phyloP scores from a whole-genome alignment of 2,888 invertebrate species.

The Cantharis rufa region DNA sequence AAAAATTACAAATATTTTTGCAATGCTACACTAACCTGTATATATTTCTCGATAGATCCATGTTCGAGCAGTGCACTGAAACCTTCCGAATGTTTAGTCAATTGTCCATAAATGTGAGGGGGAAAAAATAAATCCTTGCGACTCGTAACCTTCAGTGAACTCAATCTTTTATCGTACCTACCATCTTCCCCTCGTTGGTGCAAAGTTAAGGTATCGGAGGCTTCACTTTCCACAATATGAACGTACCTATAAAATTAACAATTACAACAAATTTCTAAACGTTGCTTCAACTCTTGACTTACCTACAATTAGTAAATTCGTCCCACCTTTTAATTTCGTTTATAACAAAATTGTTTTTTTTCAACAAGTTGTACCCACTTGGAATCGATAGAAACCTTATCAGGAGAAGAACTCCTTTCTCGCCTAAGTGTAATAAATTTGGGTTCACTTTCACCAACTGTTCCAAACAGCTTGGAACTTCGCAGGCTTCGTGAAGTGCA shows the following conservation, averaged over 20 bases:
- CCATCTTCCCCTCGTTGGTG: conserved; percentile 82
- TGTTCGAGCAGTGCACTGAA: conserved; percentile 61
- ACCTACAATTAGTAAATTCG: conserved; percentile 73
- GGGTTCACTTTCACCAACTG: conserved; percentile 77
- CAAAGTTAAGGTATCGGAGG: conserved; percentile 85
- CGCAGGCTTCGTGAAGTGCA: conserved; percentile 91
- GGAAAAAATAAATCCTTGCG: conserved; percentile 61
- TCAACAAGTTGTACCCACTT: conserved; percentile 68
- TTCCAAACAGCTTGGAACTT: conserved; percentile 77
- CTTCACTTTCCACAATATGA: conserved; percentile 83
- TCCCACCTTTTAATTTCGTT: conserved; percentile 82
- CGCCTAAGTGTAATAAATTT: conserved; percentile 70
- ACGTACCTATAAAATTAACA: conserved; percentile 69
- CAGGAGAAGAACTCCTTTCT: conserved; percentile 77
- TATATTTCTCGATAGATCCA: conserved; percentile 57
- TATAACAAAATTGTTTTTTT: conserved; percentile 66
- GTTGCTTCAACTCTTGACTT: conserved; percentile 26
- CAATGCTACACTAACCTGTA: conserved; percentile 54
- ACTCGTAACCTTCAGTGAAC: conserved; percentile 62
- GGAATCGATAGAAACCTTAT: conserved; percentile 76
- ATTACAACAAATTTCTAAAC: background rate
- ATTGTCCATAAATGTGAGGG: conserved; percentile 84
- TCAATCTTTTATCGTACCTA: conserved; percentile 70
- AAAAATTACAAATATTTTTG: no score
- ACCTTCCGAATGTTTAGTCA: conserved; percentile 71